These are phyloP conservation scores for Pseudomyrmex pallidus DNA, from an alignment of 1,140 invertebrate species.

Conservation along the genomic window DNA sequence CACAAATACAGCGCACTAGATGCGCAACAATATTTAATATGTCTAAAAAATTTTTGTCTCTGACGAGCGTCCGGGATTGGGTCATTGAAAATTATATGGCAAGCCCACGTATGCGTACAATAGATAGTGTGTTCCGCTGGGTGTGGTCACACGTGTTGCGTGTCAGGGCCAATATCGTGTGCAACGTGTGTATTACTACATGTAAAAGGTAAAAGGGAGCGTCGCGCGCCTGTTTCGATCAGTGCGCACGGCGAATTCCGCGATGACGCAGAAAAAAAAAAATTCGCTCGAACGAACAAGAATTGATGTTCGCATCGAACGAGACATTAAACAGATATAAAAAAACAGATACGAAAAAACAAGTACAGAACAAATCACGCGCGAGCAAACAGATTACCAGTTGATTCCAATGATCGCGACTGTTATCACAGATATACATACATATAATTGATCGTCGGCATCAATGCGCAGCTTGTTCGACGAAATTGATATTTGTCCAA, in stretches of 20 bases:
- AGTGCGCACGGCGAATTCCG: slow-evolving; percentile 27
- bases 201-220: slow-evolving; percentile 43
- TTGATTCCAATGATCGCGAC: not conserved
- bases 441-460: slow-evolving; percentile 29
- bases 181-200: slow-evolving; percentile 3
- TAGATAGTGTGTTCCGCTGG: slow-evolving; percentile 23
- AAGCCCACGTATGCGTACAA: slow-evolving; percentile 12
- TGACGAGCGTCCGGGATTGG: slow-evolving; percentile 14
- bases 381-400: slow-evolving; percentile 18
- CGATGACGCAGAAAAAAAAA: not conserved
- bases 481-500: slow-evolving; percentile 44
- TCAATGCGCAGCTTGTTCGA: slow-evolving; percentile 13
- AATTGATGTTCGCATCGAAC: not conserved
- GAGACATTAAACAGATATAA: no score
- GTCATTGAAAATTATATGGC: slow-evolving; percentile 41
- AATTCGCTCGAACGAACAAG: not conserved
- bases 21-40: not conserved
- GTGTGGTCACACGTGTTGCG: slow-evolving; percentile 57
- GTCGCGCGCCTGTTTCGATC: slow-evolving; percentile 43
- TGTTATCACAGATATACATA: slow-evolving; percentile 16
- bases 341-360: not conserved
- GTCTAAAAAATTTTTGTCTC: not conserved
- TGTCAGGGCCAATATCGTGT: slow-evolving; percentile 51
- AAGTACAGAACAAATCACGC: slow-evolving; percentile 11
- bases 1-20: no score